Evolutionary conservation across 2,888 invertebrate genomes (phyloP).

Genomic region (Cremastinae sp.): DNA sequence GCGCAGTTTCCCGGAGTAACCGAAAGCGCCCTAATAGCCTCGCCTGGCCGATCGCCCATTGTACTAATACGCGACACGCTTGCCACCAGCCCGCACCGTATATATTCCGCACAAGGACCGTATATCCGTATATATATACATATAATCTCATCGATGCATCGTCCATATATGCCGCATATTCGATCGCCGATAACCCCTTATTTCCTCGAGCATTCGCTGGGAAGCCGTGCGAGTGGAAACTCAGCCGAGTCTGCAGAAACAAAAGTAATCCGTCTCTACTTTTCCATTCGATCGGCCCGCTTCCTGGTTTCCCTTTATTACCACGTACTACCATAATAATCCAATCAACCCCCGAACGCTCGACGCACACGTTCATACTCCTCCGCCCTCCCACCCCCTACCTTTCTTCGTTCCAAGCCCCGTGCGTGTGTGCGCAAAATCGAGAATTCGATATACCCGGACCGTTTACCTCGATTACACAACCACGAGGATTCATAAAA

Average conservation of each 20-base stretch:
- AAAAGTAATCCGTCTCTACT: conserved; percentile 35
- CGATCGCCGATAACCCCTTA: conserved; percentile 48
- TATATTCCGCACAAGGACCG: background rate
- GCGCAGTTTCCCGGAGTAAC: conserved; percentile 44
- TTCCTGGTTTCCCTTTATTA: conserved; percentile 8
- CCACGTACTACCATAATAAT: conserved; percentile 26
- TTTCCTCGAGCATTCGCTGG: conserved; percentile 41
- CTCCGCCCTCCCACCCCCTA: no score
- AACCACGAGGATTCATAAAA: conserved; percentile 16
- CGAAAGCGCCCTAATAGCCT: conserved; percentile 52
- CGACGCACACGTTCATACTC: background rate
- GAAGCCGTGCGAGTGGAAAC: conserved; percentile 54
- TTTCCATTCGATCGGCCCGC: conserved; percentile 26
- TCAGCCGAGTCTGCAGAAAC: conserved; percentile 71
- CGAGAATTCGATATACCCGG: background rate
- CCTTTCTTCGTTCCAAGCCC: no score
- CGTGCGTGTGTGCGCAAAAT: no score
- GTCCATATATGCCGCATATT: conserved; percentile 44
- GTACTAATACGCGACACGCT: conserved; percentile 58
- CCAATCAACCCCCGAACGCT: background rate
- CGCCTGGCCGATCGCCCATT: conserved; percentile 53
- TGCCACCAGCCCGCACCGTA: conserved; percentile 53
- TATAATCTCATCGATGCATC: background rate
- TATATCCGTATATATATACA: conserved; percentile 9
- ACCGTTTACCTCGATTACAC: conserved; percentile 1